A percentile compares a stretch with the other conserved stretches of the same genome.
These are phyloP conservation scores for Mionectes macconnelli DNA, from an alignment of 2,113 vertebrate species.

Conservation along the genomic window DNA sequence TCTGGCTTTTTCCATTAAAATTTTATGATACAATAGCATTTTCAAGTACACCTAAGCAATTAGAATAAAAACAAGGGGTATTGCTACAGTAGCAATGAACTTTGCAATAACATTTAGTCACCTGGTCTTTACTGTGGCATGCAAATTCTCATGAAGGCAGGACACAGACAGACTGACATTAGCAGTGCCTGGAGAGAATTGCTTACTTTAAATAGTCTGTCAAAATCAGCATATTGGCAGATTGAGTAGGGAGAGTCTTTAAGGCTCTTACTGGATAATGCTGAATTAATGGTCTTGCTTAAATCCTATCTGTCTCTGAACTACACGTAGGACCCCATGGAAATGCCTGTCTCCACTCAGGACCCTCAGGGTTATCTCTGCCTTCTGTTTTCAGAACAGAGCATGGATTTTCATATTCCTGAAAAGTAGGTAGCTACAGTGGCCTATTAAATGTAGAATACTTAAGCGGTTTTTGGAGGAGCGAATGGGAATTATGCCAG, in stretches of 20 bases:
- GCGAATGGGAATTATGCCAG: background rate
- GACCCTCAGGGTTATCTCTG: background rate
- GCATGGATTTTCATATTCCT: background rate
- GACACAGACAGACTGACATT: background rate
- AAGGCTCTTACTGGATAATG: background rate
- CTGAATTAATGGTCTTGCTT: background rate
- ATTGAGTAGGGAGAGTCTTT: background rate
- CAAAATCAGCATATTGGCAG: background rate
- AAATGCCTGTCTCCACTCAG: background rate
- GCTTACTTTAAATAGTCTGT: background rate
- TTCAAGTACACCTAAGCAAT: background rate
- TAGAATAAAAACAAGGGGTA: background rate
- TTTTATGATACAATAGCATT: background rate
- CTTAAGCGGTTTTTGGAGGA: background rate
- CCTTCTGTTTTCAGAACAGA: background rate
- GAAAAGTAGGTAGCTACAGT: background rate
- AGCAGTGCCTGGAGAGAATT: background rate
- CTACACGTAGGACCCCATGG: background rate
- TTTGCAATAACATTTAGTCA: rapidly evolving
- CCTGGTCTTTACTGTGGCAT: background rate
- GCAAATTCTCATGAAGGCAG: background rate
- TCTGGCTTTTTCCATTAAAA: background rate
- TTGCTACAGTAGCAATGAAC: background rate
- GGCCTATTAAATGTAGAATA: background rate
- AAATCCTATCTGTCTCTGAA: background rate